Conservation (phyloP, 2,797 vertebrate genomes). For the Fistularia commersonii region DNA sequence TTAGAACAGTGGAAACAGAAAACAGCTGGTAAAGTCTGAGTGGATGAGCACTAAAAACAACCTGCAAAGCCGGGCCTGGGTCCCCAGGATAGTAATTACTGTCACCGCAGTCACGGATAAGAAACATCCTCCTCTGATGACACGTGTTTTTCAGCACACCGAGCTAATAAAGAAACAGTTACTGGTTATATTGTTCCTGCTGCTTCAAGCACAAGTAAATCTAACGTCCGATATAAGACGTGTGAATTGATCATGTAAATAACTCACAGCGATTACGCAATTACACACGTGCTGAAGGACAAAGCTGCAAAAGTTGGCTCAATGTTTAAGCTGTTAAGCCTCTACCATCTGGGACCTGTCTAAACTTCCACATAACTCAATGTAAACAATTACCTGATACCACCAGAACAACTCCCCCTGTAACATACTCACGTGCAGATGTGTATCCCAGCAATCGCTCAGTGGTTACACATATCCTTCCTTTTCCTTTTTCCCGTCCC, state of each 20-base stretch:
- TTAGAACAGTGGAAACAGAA: conserved; percentile 33
- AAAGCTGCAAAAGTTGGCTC: no score
- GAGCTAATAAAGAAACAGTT: neutral
- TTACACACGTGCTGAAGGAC: no score
- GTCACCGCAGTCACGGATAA: conserved; percentile 43
- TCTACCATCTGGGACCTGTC: no score
- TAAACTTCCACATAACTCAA: neutral
- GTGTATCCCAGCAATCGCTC: conserved; percentile 36
- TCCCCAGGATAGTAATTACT: conserved; percentile 55
- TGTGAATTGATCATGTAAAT: neutral
- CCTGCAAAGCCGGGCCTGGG: conserved; percentile 27
- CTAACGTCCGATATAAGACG: neutral
- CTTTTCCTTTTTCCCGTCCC: conserved; percentile 33
- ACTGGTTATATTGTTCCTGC: neutral
- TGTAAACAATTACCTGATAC: conserved; percentile 37
- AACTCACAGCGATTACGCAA: neutral
- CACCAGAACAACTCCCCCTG: conserved; percentile 8
- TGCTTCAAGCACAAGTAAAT: neutral
- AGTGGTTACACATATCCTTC: conserved; percentile 32
- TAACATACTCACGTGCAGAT: conserved; percentile 34
- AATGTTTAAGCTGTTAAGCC: no score
- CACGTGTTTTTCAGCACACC: neutral
- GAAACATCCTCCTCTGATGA: conserved; percentile 36
- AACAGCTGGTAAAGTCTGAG: conserved; percentile 45
- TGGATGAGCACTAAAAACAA: conserved; percentile 34